Conservation (phyloP, 2,113 vertebrate genomes). For the Microtus richardsoni region DNA sequence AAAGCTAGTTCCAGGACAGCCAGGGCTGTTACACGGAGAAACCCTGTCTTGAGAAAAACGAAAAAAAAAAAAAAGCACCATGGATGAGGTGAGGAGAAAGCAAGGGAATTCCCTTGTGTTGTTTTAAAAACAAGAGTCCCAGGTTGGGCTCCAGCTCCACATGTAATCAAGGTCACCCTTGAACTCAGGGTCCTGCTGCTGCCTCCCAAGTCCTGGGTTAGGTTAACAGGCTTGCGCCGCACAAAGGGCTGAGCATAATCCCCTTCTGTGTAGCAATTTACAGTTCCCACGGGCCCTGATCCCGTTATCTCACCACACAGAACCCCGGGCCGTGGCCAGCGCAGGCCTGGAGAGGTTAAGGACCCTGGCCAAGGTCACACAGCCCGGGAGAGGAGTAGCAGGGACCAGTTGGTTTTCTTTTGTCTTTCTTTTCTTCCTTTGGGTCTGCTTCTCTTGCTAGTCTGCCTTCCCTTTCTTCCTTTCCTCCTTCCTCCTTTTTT, state of each 20-base stretch:
- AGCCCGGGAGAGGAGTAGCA: neutral
- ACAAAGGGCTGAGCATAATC: neutral
- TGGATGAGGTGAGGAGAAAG: neutral
- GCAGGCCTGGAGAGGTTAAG: slow-evolving; percentile 58
- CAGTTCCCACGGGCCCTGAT: slow-evolving; percentile 11
- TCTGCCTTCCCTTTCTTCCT: neutral
- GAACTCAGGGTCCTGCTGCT: neutral
- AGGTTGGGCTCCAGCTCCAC: neutral
- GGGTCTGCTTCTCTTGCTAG: neutral
- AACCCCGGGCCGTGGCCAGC: slow-evolving; percentile 11
- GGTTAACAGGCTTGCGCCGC: neutral
- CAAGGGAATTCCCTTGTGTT: neutral
- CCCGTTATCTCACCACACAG: neutral
- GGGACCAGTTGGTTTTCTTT: neutral
- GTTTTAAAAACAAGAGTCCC: neutral
- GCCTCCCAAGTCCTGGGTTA: neutral
- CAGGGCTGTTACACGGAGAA: too few relatives aligned
- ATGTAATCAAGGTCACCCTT: neutral
- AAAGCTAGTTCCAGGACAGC: too few relatives aligned
- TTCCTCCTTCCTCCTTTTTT: neutral
- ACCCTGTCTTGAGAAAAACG: too few relatives aligned
- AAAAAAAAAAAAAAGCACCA: too few relatives aligned
- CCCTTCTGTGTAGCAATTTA: slow-evolving; percentile 54
- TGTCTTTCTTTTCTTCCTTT: neutral
- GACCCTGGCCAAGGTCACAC: slow-evolving; percentile 65